Evolutionary conservation across 2,113 vertebrate species (phyloP).

Genomic region (Solenodon paradoxus): DNA sequence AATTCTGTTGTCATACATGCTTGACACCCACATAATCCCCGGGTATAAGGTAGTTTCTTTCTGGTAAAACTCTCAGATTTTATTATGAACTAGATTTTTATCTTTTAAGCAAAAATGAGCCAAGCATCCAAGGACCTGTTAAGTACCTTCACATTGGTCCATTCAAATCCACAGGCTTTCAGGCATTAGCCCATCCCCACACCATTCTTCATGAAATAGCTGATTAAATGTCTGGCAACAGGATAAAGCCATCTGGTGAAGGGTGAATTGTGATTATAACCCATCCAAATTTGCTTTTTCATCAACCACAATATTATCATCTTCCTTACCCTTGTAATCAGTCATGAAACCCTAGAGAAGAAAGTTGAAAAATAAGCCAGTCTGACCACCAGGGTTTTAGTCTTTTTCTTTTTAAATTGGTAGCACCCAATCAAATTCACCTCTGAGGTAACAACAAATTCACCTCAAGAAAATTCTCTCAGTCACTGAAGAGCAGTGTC

Average conservation of each 20-base stretch:
- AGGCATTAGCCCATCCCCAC: not conserved
- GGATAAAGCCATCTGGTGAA: constrained; percentile 56
- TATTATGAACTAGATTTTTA: constrained; percentile 21
- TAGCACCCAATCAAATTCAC: not conserved
- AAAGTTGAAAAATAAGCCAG: constrained; percentile 14
- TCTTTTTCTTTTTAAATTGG: not conserved
- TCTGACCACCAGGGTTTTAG: not conserved
- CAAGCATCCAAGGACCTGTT: constrained; percentile 4
- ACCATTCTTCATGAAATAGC: constrained; percentile 16
- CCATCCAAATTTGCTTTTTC: constrained; percentile 15
- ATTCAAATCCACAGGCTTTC: constrained; percentile 31
- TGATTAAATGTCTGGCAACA: constrained; percentile 62
- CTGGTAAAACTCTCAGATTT: constrained; percentile 16
- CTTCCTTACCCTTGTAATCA: not conserved
- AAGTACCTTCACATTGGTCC: not conserved
- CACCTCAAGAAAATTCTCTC: not conserved
- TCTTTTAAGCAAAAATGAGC: constrained; percentile 28
- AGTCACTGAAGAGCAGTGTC: not conserved
- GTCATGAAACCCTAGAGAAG: not conserved
- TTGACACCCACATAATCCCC: constrained; percentile 13
- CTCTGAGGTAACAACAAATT: not conserved
- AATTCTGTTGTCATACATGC: not conserved
- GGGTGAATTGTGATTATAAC: constrained; percentile 27
- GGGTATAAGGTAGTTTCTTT: constrained; percentile 22
- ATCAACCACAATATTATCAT: not conserved